Evolutionary conservation across 1,140 invertebrate species (phyloP).

Genomic region (Mactra quadrangularis): DNA sequence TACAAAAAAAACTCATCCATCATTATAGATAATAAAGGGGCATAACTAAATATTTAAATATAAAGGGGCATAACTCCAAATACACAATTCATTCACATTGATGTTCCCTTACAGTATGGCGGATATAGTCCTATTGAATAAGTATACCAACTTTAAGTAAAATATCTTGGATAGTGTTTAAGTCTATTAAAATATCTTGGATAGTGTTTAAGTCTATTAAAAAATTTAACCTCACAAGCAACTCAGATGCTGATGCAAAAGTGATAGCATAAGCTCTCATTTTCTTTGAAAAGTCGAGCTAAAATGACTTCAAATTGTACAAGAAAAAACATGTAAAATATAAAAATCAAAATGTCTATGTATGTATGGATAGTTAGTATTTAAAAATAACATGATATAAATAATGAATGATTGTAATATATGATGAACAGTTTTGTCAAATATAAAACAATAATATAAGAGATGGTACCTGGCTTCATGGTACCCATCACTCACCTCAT

Average conservation of each 20-base stretch:
- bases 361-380: constrained; percentile 54
- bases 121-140: neutral
- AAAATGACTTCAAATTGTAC: constrained; percentile 39
- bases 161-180: neutral
- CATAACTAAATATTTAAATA: too few relatives aligned
- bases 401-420: constrained; percentile 43
- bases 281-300: too few relatives aligned
- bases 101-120: neutral
- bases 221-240: constrained; percentile 21
- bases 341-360: constrained; percentile 37
- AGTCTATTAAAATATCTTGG: neutral
- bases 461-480: neutral
- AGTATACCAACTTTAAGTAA: too few relatives aligned
- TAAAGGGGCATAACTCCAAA: too few relatives aligned
- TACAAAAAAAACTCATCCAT: too few relatives aligned
- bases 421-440: too few relatives aligned
- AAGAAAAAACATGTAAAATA: constrained; percentile 26
- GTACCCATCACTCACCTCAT: neutral
- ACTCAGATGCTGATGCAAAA: neutral
- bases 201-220: neutral
- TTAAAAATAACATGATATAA: constrained; percentile 62
- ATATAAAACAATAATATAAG: neutral
- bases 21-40: too few relatives aligned
- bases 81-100: too few relatives aligned
- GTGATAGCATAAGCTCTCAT: too few relatives aligned